Conservation (phyloP, 92 coral and sea anemone genomes). For the Epizoanthus fatuus region DNA sequence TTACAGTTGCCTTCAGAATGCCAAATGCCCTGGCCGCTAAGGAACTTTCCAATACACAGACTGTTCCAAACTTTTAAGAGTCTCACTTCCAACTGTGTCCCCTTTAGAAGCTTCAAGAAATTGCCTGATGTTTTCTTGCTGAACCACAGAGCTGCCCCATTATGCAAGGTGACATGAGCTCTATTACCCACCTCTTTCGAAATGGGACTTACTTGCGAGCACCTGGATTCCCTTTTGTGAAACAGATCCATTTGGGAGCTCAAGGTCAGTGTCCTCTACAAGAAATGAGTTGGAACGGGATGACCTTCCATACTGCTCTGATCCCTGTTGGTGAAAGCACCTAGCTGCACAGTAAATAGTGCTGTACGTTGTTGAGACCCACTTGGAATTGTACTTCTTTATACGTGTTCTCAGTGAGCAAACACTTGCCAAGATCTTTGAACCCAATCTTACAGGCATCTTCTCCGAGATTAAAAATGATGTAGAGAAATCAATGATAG, state of each 20-base stretch:
- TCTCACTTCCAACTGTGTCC: neutral
- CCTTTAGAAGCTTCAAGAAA: conserved; percentile 16
- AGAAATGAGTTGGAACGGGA: neutral
- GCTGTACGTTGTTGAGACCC: neutral
- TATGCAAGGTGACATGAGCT: conserved; percentile 1
- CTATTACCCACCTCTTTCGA: conserved; percentile 18
- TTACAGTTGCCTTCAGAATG: conserved; percentile 12
- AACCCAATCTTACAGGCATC: conserved; percentile 6
- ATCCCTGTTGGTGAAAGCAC: neutral
- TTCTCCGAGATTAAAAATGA: conserved; percentile 12
- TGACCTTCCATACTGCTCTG: neutral
- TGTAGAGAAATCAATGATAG: neutral
- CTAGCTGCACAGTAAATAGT: neutral
- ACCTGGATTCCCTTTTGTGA: conserved; percentile 14
- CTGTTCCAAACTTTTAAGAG: conserved; percentile 7
- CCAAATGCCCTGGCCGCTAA: neutral
- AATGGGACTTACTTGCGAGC: neutral
- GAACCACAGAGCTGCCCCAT: conserved; percentile 15
- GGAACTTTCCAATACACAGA: neutral
- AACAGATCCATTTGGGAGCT: neutral
- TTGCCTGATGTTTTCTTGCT: neutral
- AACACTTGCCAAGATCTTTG: conserved; percentile 1
- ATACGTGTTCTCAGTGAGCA: neutral
- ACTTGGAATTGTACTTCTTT: neutral
- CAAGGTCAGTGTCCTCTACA: too few relatives aligned